Base-by-base conservation (phyloP, 1,140 invertebrate species). In the Leptinotarsa texana region DNA sequence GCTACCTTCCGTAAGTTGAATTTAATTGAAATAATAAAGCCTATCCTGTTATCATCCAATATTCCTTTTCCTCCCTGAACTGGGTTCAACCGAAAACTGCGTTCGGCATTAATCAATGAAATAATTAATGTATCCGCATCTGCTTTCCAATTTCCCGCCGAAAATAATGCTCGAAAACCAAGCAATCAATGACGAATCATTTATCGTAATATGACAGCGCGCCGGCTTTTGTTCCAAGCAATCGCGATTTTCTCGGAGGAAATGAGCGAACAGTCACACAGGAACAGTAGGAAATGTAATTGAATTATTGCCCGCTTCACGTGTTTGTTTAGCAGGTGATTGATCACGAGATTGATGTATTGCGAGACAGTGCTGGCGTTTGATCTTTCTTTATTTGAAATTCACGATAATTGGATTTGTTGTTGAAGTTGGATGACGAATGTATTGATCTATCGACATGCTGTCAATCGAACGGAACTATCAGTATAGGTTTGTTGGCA, bases 221-320 rank as follows among this genome's bases (percentile, higher is more conserved):
- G 2, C 51, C 13, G 17, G 51, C 51, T 57, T 57, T 57, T 57
- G 51, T 57, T 18, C 15, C n/a, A 57, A 18, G 51, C 51, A 57
- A 17, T 57, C 51, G 13, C 51, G 17, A 57, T 15, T 57, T 15
- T 57, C 51, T 57, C 51, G n/a, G 17, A 57, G 51, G 51, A 57
- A 57, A 18, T 18, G 15, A 57, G 15, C 6, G n/a, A 57, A 57
- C 51, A 57, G 51, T 57, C 51, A 57, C 51, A 57, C 51, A 57
- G n/a, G 13, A 57, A 57, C 51, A 57, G 51, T 15, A 57, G 51
- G 51, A 57, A 57, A 57, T 57, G 13, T 57, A 57, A 57, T 57
- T 57, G 51, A 57, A 57, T 57, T 57, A 57, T 57, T 57, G 51
- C 51, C 51, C 51, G 51, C 51, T 57, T 57, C 51, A 57, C 51